Conservation (phyloP, 2,797 vertebrate species). For the Botia almorhae region DNA sequence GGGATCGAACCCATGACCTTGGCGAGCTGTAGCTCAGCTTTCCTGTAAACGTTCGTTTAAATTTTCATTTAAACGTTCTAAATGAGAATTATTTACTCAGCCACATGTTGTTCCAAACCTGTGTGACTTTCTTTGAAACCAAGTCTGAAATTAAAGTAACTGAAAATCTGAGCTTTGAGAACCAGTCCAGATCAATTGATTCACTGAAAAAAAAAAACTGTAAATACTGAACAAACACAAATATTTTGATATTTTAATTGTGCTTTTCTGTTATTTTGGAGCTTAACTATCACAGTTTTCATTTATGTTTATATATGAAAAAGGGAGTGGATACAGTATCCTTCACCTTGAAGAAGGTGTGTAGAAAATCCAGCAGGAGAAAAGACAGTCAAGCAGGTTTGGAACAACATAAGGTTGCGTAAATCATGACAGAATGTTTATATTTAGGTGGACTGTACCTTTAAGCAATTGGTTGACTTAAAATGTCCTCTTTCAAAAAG, state of each 20-base stretch:
- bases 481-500: constrained; percentile 15
- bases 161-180: not conserved
- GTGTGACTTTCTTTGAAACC: not conserved
- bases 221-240: not conserved
- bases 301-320: not conserved
- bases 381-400: not conserved
- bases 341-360: not conserved
- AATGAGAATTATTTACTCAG: not conserved
- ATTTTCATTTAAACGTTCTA: too few species aligned
- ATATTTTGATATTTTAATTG: not conserved
- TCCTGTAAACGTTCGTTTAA: too few species aligned
- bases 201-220: not conserved
- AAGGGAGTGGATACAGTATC: not conserved
- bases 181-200: not conserved
- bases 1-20: too few species aligned
- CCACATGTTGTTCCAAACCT: not conserved
- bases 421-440: not conserved
- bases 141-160: not conserved
- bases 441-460: not conserved
- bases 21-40: too few species aligned
- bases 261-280: too few species aligned
- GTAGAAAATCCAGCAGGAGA: not conserved
- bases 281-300: not conserved
- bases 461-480: constrained; percentile 5
- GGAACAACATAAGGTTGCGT: not conserved